Evolutionary conservation across 2,113 vertebrate species (phyloP).

Genomic region (Arenaria interpres): DNA sequence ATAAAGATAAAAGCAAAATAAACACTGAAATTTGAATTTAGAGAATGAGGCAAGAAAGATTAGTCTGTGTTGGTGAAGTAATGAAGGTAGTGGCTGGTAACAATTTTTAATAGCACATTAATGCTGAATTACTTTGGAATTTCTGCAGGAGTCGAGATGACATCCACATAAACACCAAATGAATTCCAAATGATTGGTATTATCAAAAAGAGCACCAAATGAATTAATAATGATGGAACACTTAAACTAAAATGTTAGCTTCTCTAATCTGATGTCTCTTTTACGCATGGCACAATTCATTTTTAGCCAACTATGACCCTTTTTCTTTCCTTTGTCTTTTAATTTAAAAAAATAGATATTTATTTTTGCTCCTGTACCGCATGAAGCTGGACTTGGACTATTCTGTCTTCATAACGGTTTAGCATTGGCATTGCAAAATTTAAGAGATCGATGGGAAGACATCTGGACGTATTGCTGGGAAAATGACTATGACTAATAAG

Average conservation of each 20-base stretch:
- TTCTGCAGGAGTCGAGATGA: slow-evolving; percentile 56
- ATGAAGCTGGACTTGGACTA: background rate
- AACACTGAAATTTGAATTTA: slow-evolving; percentile 61
- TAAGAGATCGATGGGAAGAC: background rate
- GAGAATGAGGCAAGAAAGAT: slow-evolving; percentile 51
- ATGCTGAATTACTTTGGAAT: slow-evolving; percentile 69
- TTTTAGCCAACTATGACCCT: slow-evolving; percentile 46
- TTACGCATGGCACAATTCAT: slow-evolving; percentile 29
- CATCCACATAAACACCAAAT: slow-evolving; percentile 74
- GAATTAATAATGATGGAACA: slow-evolving; percentile 75
- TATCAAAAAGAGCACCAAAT: slow-evolving; percentile 74
- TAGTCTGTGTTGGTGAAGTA: slow-evolving; percentile 55
- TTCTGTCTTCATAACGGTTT: background rate
- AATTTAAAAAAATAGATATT: background rate
- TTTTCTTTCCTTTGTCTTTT: slow-evolving; percentile 42
- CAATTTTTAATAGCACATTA: slow-evolving; percentile 76
- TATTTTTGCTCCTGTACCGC: background rate
- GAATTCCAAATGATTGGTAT: slow-evolving; percentile 71
- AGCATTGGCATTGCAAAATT: background rate
- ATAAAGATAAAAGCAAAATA: slow-evolving; percentile 73
- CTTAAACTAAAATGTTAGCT: slow-evolving; percentile 66
- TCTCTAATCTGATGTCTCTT: slow-evolving; percentile 61
- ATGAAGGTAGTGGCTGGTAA: slow-evolving; percentile 69
- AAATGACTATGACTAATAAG: slow-evolving; percentile 54
- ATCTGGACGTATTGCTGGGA: slow-evolving; percentile 20